These are phyloP conservation scores for Portevinia maculata DNA, from an alignment of 2,888 invertebrate species.

Conservation along the genomic window DNA sequence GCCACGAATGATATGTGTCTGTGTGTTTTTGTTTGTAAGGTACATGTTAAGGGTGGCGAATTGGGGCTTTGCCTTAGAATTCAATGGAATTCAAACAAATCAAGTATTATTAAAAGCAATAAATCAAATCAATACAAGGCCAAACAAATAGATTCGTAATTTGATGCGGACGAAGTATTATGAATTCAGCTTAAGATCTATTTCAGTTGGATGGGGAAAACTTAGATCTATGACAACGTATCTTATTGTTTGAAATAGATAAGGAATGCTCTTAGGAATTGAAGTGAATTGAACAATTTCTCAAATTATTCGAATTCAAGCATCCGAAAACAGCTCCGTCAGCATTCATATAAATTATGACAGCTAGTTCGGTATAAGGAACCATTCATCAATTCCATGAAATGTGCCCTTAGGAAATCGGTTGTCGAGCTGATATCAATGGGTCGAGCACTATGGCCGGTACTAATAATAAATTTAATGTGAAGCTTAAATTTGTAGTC, in stretches of 20 bases:
- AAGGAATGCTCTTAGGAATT: slow-evolving; percentile 1
- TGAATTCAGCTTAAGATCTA: slow-evolving; percentile 26
- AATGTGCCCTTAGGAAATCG: too few relatives aligned
- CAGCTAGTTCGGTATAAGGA: too few relatives aligned
- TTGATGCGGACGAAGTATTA: slow-evolving; percentile 31
- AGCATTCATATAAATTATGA: too few relatives aligned
- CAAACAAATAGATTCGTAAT: slow-evolving; percentile 64
- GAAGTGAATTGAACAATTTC: slow-evolving; percentile 11
- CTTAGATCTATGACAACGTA: slow-evolving; percentile 34
- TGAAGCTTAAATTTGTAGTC: too few relatives aligned
- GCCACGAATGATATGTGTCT: neutral
- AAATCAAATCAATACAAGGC: slow-evolving; percentile 68
- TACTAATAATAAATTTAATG: too few relatives aligned
- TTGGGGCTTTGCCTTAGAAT: slow-evolving; percentile 7
- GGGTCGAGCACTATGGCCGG: too few relatives aligned
- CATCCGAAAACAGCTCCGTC: neutral
- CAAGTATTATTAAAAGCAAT: slow-evolving; percentile 70
- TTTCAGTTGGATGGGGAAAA: slow-evolving; percentile 8
- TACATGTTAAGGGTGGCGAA: slow-evolving; percentile 25
- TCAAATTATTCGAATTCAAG: slow-evolving; percentile 5
- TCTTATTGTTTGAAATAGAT: slow-evolving; percentile 37
- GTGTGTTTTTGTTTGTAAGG: neutral
- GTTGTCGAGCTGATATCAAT: too few relatives aligned
- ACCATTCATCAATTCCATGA: too few relatives aligned
- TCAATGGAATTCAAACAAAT: slow-evolving; percentile 51